phyloP scores from a whole-genome alignment of 37 sponge, comb jelly and placozoan genomes.

The Axinella damicornis region DNA sequence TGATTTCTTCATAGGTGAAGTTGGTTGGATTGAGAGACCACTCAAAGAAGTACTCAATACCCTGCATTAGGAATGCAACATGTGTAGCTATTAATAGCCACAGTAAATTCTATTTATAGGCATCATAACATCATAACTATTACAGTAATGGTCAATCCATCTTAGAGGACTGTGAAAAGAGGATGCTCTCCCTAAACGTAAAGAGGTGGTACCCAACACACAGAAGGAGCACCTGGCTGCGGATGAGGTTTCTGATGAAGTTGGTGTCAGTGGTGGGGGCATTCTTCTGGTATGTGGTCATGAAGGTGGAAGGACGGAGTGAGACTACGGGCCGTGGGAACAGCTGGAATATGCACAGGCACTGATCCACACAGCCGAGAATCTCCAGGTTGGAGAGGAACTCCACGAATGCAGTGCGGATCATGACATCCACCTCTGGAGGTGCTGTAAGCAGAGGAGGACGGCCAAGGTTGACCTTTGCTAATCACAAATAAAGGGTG shows the following conservation, averaged over 20 bases:
- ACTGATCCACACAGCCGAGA: constrained; percentile 52
- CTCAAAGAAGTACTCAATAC: constrained; percentile 78
- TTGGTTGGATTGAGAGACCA: constrained; percentile 78
- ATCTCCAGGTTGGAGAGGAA: constrained; percentile 72
- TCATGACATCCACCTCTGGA: constrained; percentile 62
- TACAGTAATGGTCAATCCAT: no score
- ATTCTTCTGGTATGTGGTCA: constrained; percentile 38
- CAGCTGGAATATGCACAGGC: constrained; percentile 73
- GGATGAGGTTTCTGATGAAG: constrained; percentile 63
- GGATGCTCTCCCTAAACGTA: no score
- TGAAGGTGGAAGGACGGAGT: constrained; percentile 45
- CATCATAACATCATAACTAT: not conserved
- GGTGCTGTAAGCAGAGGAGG: not conserved
- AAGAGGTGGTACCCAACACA: no score
- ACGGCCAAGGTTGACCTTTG: not conserved
- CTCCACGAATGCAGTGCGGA: constrained; percentile 78
- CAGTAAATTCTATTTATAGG: no score
- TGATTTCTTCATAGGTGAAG: constrained; percentile 68
- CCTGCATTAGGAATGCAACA: constrained; percentile 40
- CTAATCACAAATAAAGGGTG: no score
- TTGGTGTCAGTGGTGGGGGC: not conserved
- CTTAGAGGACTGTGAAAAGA: no score
- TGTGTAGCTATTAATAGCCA: no score
- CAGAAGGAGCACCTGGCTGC: constrained; percentile 79
- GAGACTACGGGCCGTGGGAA: constrained; percentile 81